Evolutionary conservation across 2,797 vertebrate genomes (phyloP), one percentile per base, ranked within the genome.

Genomic region (Hoplostethus mediterraneus): DNA sequence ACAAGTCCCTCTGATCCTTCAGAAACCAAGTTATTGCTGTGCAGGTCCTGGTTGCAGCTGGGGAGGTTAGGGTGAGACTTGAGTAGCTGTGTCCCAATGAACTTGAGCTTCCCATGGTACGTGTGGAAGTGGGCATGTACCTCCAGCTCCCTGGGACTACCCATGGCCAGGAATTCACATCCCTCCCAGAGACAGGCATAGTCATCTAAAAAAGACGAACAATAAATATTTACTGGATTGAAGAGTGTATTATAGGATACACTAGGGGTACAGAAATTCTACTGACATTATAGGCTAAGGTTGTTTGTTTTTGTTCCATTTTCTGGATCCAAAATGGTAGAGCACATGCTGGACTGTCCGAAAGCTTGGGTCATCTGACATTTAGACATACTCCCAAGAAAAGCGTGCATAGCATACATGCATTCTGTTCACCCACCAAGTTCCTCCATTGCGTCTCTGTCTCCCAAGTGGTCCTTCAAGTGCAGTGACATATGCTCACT

Each of bases 31-130:
- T 94, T 95, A 74, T 89, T 94, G 89, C 86, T 91, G 66, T 88
- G 88, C 13, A 85, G 33, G 16, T 90, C 94, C 81, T 87, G 88
- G 81, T 91, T 93, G 88, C 93, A 92, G 45, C 69, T 81, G 40
- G 93, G 94, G 65, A 95, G 89, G 61, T 94, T 71, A 0, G 83
- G 86, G 21, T 90, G 92, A 3, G 90, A 86, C 49, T 89, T 87
- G 21, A 87, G 77, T 71, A 94, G 83, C 74, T 87, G 90, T 1
- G 90, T 89, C 0, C 94, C 93, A 0, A 92, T 57, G 49, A 87
- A 92, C 81, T 94, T 96, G 45, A 95, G 91, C 49, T 96, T 95
- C 16, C 91, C 81, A 45, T 94, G 94, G 75, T 94, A 95, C 80
- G 91, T 92, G 81, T 95, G 94, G 76, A 95, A 95, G 79, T 84